Percentiles rank a stretch among this genome's conserved stretches.
Evolutionary conservation across 2,888 invertebrate genomes (phyloP).

Genomic region (Drosophila recens): DNA sequence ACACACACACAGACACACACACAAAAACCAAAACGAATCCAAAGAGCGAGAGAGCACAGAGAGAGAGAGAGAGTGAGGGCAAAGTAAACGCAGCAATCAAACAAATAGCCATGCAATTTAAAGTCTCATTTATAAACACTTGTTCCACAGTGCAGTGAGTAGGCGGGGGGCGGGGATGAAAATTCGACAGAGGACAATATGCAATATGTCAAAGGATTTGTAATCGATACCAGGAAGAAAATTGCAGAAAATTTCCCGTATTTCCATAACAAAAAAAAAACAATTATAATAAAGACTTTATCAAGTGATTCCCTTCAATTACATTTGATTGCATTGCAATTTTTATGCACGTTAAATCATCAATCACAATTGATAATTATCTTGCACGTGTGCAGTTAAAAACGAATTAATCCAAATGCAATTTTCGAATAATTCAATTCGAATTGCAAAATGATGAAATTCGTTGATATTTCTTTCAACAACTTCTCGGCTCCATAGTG

Average conservation of each 20-base stretch:
- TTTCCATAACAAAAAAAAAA: too few species aligned
- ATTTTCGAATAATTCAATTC: background rate
- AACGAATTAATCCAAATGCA: background rate
- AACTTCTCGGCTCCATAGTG: too few species aligned
- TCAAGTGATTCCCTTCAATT: background rate
- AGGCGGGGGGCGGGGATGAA: background rate
- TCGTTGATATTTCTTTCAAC: too few species aligned
- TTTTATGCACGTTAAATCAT: slow-evolving; percentile 1
- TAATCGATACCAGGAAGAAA: slow-evolving; percentile 25
- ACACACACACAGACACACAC: slow-evolving; percentile 44
- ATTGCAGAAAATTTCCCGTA: slow-evolving; percentile 12
- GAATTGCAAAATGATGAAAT: too few species aligned
- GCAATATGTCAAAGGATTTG: slow-evolving; percentile 1
- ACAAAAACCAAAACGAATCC: background rate
- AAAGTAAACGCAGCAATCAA: background rate
- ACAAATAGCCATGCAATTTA: slow-evolving; percentile 27
- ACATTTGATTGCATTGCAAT: slow-evolving; percentile 1
- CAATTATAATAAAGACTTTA: background rate
- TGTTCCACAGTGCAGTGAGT: slow-evolving; percentile 8
- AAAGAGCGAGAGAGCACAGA: background rate
- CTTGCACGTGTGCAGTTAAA: slow-evolving; percentile 10
- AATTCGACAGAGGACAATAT: slow-evolving; percentile 36
- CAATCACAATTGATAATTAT: slow-evolving; percentile 22
- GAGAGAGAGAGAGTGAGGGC: background rate
- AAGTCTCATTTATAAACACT: slow-evolving; percentile 21